Evolutionary conservation across 2,797 vertebrate genomes (phyloP).

Genomic region (Tapirus indicus): DNA sequence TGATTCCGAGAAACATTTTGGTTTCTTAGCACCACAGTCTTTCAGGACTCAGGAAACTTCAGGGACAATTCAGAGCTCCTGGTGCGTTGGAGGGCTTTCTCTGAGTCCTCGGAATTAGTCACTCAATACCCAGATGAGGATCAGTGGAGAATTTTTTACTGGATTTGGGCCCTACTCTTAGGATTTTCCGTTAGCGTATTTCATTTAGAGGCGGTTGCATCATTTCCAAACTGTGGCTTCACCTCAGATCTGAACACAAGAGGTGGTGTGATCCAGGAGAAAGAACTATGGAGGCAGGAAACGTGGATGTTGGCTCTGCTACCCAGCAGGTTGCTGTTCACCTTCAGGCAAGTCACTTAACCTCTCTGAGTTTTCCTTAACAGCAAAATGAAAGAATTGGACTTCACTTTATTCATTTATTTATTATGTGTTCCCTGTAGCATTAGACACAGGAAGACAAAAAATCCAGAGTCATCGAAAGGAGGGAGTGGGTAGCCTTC

Average conservation of each 20-base stretch:
- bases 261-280: background rate
- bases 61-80: background rate
- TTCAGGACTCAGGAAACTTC: background rate
- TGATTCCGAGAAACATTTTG: background rate
- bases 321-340: background rate
- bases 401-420: slow-evolving; percentile 24
- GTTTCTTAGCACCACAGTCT: background rate
- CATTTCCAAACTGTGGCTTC: background rate
- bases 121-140: background rate
- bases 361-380: slow-evolving; percentile 28
- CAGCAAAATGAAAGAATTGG: background rate
- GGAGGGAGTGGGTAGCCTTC: background rate
- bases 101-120: background rate
- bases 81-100: background rate
- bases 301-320: background rate
- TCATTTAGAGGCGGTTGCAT: background rate
- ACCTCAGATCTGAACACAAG: background rate
- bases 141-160: background rate
- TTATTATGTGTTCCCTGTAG: slow-evolving; percentile 32
- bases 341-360: slow-evolving; percentile 33
- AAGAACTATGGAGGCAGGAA: background rate
- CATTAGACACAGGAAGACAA: background rate
- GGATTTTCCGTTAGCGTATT: background rate
- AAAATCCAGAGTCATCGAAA: background rate
- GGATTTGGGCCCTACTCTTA: background rate